These are phyloP conservation scores for Heliconius ethilla DNA, from an alignment of 2,888 invertebrate genomes.

Conservation along the genomic window DNA sequence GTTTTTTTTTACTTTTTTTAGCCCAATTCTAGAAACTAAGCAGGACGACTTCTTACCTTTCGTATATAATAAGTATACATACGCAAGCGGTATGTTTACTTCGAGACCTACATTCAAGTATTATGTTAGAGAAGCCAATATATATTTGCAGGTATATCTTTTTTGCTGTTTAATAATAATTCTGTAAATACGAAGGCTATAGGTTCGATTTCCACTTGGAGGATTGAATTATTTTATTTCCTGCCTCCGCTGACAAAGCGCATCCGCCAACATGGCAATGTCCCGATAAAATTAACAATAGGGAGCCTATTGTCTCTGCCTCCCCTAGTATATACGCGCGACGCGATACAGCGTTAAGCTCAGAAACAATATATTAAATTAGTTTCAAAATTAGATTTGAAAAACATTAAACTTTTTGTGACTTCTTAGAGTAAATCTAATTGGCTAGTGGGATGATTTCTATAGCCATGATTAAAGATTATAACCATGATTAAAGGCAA, in stretches of 20 bases:
- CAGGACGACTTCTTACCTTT: slow-evolving; percentile 94
- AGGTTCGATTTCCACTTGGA: too few species aligned
- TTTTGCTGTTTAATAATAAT: not conserved
- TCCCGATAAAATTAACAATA: not conserved
- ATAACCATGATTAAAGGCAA: too few species aligned
- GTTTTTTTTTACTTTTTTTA: slow-evolving; percentile 44
- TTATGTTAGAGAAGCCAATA: slow-evolving; percentile 56
- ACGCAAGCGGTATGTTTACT: slow-evolving; percentile 56
- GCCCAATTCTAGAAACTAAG: slow-evolving; percentile 83
- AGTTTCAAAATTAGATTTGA: not conserved
- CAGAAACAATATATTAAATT: not conserved
- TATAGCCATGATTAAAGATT: not conserved
- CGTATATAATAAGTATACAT: slow-evolving; percentile 74
- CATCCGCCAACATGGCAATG: not conserved
- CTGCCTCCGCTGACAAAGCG: too few species aligned
- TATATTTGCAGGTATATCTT: slow-evolving; percentile 54
- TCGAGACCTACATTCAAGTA: slow-evolving; percentile 61
- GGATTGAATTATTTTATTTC: too few species aligned
- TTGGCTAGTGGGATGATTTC: too few species aligned
- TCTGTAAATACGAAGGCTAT: too few species aligned
- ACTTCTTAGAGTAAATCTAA: too few species aligned
- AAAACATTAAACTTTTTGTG: too few species aligned
- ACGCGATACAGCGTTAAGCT: not conserved
- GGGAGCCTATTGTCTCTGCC: not conserved
- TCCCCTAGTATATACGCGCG: not conserved